Conservation (phyloP, 2,888 invertebrate species). For the Chalcis sispes region DNA sequence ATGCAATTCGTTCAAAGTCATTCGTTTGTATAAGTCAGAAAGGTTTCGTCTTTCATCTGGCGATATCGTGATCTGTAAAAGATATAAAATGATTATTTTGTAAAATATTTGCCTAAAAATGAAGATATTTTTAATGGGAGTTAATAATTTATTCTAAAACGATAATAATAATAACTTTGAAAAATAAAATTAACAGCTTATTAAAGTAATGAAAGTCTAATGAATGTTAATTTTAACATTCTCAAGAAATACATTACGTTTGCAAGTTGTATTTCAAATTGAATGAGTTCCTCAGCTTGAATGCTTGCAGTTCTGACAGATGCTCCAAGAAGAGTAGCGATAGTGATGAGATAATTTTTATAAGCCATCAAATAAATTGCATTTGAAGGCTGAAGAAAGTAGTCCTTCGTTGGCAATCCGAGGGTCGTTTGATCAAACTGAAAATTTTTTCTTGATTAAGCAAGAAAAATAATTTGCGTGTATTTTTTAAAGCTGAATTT, state of each 20-base stretch:
- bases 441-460: not conserved
- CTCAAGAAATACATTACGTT: constrained; percentile 72
- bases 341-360: constrained; percentile 84
- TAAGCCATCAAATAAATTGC: constrained; percentile 87
- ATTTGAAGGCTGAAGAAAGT: constrained; percentile 85
- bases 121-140: not conserved
- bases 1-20: constrained; percentile 84
- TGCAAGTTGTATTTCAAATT: constrained; percentile 87
- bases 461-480: constrained; percentile 20
- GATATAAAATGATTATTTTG: not conserved
- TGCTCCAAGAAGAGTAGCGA: constrained; percentile 86
- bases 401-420: constrained; percentile 85
- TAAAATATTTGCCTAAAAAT: not conserved
- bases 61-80: constrained; percentile 83
- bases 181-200: not conserved
- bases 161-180: not conserved
- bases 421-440: constrained; percentile 89
- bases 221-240: too few relatives aligned
- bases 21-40: constrained; percentile 88
- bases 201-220: not conserved
- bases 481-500: constrained; percentile 18
- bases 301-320: constrained; percentile 79
- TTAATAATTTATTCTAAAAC: too few relatives aligned
- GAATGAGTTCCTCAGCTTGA: constrained; percentile 85
- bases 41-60: constrained; percentile 89